These are phyloP conservation scores for Ammodytes marinus DNA, from an alignment of 2,113 vertebrate species.

Conservation along the genomic window DNA sequence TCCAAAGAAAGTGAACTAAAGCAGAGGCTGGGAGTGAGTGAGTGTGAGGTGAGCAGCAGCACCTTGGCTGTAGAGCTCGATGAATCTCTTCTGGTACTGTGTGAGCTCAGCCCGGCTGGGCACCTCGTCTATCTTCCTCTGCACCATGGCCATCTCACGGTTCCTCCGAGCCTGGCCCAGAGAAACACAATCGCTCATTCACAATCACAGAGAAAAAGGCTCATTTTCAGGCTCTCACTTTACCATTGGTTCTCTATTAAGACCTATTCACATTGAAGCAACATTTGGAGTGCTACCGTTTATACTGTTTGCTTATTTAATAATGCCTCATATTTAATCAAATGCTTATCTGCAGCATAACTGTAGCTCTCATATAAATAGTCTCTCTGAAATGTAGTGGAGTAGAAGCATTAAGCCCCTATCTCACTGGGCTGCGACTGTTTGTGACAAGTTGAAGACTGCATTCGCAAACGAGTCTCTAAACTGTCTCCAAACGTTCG, in stretches of 20 bases:
- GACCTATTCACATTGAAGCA: neutral
- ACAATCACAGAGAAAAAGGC: too few species aligned
- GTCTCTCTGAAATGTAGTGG: neutral
- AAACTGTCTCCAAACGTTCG: too few species aligned
- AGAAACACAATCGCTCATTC: too few species aligned
- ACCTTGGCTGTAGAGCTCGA: slow-evolving; percentile 98
- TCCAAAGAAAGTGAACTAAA: too few species aligned
- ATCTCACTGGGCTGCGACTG: too few species aligned
- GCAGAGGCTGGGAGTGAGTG: too few species aligned
- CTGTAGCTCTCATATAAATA: neutral
- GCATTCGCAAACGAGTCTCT: too few species aligned
- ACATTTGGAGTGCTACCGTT: neutral
- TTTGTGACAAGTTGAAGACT: too few species aligned
- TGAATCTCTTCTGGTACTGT: slow-evolving; percentile 99
- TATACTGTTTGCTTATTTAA: neutral
- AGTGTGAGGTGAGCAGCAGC: too few species aligned
- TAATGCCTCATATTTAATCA: neutral
- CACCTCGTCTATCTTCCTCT: slow-evolving; percentile 97
- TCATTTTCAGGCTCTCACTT: too few species aligned
- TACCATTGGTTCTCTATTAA: neutral
- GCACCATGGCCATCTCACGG: slow-evolving; percentile 96
- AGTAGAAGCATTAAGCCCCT: neutral
- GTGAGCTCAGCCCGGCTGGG: slow-evolving; percentile 96
- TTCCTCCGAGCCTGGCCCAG: slow-evolving; percentile 92
- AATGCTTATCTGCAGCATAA: neutral